phyloP scores from a whole-genome alignment of 2,113 vertebrate species.

The Ctenodactylus gundi region DNA sequence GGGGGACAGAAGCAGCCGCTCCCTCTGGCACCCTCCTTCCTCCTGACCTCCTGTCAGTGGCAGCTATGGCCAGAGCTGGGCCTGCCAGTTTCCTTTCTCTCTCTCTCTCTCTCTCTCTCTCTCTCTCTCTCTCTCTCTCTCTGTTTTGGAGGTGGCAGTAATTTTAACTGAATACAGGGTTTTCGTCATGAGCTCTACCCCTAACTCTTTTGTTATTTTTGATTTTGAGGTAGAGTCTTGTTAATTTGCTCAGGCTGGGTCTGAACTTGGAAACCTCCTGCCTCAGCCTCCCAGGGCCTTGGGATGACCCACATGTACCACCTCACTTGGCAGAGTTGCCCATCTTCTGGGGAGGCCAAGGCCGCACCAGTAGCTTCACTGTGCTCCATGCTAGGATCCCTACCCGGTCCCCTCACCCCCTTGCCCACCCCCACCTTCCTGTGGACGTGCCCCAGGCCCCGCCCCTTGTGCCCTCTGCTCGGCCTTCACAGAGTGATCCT shows the following conservation, averaged over 20 bases:
- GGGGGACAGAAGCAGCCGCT: neutral
- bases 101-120: too few species aligned
- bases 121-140: too few species aligned
- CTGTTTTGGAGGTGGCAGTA: too few species aligned
- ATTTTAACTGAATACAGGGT: too few species aligned
- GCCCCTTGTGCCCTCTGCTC: too few species aligned
- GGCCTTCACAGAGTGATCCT: neutral
- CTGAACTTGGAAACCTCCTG: neutral
- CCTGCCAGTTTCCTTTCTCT: neutral
- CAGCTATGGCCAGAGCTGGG: neutral
- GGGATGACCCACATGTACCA: neutral
- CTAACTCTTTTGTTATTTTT: neutral
- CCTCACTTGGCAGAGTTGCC: neutral
- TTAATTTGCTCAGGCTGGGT: neutral
- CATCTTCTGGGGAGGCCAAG: neutral
- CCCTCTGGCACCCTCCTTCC: neutral
- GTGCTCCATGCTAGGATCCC: neutral
- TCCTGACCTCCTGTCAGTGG: neutral
- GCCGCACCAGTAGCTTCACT: too few species aligned
- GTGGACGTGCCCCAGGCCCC: neutral
- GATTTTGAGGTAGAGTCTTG: neutral
- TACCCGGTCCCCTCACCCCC: neutral
- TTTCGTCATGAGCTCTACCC: neutral
- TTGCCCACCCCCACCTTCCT: neutral
- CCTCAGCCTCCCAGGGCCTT: neutral